These are phyloP conservation scores for human (Homo sapiens) DNA, from an alignment of 2,113 vertebrate genomes.

Conservation along the genomic window DNA sequence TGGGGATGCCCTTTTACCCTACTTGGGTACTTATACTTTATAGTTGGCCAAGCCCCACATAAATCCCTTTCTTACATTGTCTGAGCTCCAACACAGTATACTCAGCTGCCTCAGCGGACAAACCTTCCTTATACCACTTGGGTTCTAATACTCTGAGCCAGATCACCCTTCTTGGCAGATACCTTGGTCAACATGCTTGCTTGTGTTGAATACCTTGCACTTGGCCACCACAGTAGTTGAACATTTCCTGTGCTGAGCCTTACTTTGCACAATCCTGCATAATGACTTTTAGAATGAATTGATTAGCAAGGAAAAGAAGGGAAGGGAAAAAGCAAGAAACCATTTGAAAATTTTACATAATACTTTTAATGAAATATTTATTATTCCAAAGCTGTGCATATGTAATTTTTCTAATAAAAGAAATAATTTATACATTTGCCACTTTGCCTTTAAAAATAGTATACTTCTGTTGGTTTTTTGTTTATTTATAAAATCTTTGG, in stretches of 20 bases:
- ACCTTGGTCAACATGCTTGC: neutral
- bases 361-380: neutral
- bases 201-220: neutral
- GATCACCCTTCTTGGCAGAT: neutral
- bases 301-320: neutral
- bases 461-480: neutral
- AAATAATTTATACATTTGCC: neutral
- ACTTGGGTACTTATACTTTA: fast-evolving
- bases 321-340: neutral
- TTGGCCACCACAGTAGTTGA: neutral
- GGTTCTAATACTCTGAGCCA: neutral
- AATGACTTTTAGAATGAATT: neutral
- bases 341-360: neutral
- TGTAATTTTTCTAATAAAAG: slow-evolving; percentile 7
- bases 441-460: neutral
- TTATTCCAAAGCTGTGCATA: neutral
- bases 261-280: neutral
- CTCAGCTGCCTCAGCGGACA: neutral
- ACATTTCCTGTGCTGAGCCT: neutral
- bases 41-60: neutral
- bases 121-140: fast-evolving
- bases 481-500: neutral
- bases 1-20: neutral
- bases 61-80: neutral
- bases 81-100: neutral